Evolutionary conservation across 2,888 invertebrate genomes (phyloP).

Genomic region (Archips xylosteana): DNA sequence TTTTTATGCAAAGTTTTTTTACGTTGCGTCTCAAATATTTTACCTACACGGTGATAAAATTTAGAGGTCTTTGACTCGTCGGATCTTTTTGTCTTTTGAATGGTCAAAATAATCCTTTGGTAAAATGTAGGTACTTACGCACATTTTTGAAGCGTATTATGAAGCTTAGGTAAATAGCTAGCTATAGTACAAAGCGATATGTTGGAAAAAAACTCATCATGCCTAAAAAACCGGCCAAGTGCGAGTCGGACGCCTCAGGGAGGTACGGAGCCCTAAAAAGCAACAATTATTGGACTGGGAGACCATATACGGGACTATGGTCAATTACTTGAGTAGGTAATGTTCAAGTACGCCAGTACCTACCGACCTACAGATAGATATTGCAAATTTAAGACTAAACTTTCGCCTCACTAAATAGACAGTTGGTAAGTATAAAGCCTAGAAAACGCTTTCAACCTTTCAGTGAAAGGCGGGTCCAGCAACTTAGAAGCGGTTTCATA

Average conservation of each 20-base stretch:
- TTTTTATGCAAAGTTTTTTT: constrained; percentile 36
- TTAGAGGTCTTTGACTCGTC: constrained; percentile 30
- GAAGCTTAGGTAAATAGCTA: neutral
- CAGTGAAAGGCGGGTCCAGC: constrained; percentile 35
- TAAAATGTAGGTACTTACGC: neutral
- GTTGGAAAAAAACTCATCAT: no score
- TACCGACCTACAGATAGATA: neutral
- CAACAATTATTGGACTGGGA: no score
- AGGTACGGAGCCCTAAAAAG: no score
- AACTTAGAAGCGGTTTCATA: constrained; percentile 22
- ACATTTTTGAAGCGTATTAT: neutral
- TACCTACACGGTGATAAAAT: constrained; percentile 28
- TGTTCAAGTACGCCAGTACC: no score
- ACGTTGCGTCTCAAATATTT: constrained; percentile 35
- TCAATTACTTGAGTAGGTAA: no score
- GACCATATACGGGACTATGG: no score
- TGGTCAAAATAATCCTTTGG: constrained; percentile 9
- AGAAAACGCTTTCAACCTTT: neutral
- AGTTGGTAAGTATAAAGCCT: neutral
- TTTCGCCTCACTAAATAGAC: constrained; percentile 8
- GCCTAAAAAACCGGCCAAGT: no score
- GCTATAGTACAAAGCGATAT: no score
- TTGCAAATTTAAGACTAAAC: neutral
- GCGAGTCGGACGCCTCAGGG: no score
- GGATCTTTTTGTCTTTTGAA: neutral